phyloP scores from a whole-genome alignment of 2,113 vertebrate genomes.

The Tor tambroides region DNA sequence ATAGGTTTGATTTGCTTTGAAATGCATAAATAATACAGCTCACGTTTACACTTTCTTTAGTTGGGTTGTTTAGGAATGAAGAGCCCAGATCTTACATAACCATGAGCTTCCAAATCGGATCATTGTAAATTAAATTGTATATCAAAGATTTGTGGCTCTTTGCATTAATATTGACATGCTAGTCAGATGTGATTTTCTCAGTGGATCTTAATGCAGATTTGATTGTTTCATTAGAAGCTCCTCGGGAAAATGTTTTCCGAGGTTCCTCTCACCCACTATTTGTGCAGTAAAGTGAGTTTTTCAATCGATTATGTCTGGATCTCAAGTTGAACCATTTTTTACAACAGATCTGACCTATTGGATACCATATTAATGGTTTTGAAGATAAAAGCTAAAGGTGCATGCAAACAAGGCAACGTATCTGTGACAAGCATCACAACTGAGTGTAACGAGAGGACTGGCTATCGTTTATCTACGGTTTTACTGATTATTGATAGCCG shows the following conservation, averaged over 20 bases:
- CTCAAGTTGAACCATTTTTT: background rate
- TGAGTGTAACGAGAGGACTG: background rate
- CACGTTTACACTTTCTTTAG: background rate
- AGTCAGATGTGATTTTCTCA: background rate
- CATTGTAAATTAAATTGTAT: background rate
- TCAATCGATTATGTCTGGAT: background rate
- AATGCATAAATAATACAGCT: background rate
- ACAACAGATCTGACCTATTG: background rate
- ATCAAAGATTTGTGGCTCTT: constrained; percentile 18
- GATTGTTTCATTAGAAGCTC: background rate
- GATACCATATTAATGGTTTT: background rate
- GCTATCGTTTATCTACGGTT: background rate
- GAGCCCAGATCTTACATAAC: constrained; percentile 12
- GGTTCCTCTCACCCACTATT: background rate
- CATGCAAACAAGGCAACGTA: background rate
- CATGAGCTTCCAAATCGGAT: background rate
- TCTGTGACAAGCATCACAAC: background rate
- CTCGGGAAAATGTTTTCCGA: background rate
- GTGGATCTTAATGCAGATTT: background rate
- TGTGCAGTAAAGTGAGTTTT: background rate
- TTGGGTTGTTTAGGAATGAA: background rate
- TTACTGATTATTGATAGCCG: background rate
- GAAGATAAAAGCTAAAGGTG: background rate
- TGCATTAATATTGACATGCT: background rate
- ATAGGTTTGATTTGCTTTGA: background rate